These are phyloP conservation scores for Eulemur mongoz DNA, from an alignment of 2,797 vertebrate species.

Conservation along the genomic window DNA sequence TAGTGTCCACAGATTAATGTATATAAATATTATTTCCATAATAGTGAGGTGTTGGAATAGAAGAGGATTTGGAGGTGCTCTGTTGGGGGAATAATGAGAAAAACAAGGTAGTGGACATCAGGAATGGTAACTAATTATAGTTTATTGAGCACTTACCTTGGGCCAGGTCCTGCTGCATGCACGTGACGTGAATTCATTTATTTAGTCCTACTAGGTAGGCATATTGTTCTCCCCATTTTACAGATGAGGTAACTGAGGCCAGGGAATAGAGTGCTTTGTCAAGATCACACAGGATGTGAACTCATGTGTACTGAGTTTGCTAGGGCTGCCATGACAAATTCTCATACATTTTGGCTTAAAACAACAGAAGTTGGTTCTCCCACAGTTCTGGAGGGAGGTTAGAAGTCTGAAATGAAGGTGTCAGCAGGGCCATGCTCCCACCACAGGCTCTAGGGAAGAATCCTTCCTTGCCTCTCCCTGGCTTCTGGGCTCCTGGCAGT, in stretches of 20 bases:
- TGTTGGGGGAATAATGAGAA: background rate
- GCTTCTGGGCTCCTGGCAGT: background rate
- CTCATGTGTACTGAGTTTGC: background rate
- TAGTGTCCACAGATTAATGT: background rate
- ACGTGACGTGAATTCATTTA: background rate
- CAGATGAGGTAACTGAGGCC: background rate
- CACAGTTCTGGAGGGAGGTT: background rate
- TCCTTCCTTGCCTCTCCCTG: background rate
- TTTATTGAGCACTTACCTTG: background rate
- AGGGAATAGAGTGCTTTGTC: background rate
- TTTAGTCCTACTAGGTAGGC: background rate
- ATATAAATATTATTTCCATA: accelerated
- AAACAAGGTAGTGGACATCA: background rate
- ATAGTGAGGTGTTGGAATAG: background rate
- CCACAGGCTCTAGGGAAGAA: background rate
- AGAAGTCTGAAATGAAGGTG: background rate
- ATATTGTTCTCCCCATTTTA: background rate
- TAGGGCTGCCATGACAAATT: background rate
- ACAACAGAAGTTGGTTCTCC: background rate
- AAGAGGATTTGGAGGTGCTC: background rate
- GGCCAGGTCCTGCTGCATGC: background rate
- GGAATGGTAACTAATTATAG: background rate
- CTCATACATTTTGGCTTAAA: background rate
- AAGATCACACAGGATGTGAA: background rate
- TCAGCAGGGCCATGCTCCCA: background rate